Base-by-base conservation (phyloP, 2,113 vertebrate species). In the Epinephelus lanceolatus region DNA sequence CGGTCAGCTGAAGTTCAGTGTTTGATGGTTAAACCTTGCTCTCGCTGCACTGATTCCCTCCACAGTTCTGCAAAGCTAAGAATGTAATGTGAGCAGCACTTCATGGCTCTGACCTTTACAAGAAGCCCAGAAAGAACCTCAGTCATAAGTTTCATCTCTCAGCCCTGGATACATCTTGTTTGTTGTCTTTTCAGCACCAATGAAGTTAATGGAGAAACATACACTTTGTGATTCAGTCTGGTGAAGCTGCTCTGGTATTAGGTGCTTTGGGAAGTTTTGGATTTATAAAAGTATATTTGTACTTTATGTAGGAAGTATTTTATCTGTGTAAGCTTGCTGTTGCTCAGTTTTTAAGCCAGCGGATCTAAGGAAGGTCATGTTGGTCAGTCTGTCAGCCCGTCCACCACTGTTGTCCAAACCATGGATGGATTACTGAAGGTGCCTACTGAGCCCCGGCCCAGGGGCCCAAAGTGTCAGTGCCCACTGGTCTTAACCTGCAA, bases 101-200 rank as follows among this genome's bases (percentile, higher is more conserved):
- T 83, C 60, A 51, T 55, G 61, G 59, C 30, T 67, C 45, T 74
- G 81, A 83, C 78, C 86, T 86, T 77, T 85, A n/a, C 52, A 70
- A 70, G 74, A 60, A 33, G 40, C 59, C 13, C 66, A 67, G 76
- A 89, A 81, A 82, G 21, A 77, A 80, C 6, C 78, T 55, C 66
- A 66, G 71, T 79, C 82, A 88, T 76, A 72, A 61, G 15, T 66
- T 90, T 79, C 25, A 78, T 81, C 80, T 85, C 40, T 63, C 52
- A 30, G 5, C 57, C 52, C 56, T 45, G 52, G 47, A 5, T 42
- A 18, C 42, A 69, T 65, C 27, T n/a, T 61, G 27, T 70, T 63
- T 47, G 63, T 73, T 57, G 62, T 33, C 12, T 65, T 74, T 59
- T 57, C 42, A 60, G 30, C 19, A 51, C 59, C 61, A 27, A 33